Percentiles rank a stretch among this genome's conserved stretches.
Evolutionary conservation across 2,888 invertebrate species (phyloP).

Genomic region (Synergus laeviventris): DNA sequence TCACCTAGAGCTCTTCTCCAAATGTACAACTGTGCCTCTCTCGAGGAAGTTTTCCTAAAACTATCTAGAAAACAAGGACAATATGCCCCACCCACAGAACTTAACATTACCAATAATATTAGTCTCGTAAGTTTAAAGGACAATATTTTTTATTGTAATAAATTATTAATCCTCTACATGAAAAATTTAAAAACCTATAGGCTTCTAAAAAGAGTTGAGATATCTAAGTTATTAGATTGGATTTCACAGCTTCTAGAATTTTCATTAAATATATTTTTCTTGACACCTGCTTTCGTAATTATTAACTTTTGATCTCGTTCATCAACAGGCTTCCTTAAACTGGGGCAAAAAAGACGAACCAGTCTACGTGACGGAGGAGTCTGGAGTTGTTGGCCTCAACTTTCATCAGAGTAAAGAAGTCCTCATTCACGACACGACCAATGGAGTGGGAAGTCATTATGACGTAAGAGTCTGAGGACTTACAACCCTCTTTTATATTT

Average conservation of each 20-base stretch:
- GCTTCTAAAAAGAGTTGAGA: background rate
- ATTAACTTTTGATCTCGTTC: conserved; percentile 26
- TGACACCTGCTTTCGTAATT: background rate
- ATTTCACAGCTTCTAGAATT: background rate
- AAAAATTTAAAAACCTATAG: background rate
- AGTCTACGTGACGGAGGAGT: conserved; percentile 90
- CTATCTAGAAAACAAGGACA: conserved; percentile 86
- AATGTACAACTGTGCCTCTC: conserved; percentile 88
- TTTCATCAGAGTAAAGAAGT: conserved; percentile 95
- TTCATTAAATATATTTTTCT: background rate
- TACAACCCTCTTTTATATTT: background rate
- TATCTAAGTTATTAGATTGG: background rate
- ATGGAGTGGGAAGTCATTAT: conserved; percentile 79
- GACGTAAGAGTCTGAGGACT: conserved; percentile 76
- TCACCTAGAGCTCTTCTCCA: conserved; percentile 89
- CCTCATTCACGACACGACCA: conserved; percentile 85
- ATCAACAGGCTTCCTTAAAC: conserved; percentile 82
- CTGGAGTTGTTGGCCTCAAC: conserved; percentile 91
- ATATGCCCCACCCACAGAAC: conserved; percentile 75
- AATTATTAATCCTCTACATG: background rate
- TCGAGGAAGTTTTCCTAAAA: conserved; percentile 96
- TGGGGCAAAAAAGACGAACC: conserved; percentile 90
- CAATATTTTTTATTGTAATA: background rate
- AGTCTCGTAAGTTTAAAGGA: conserved; percentile 78
- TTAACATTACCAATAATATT: conserved; percentile 86